A percentile compares a stretch with the other conserved stretches of the same genome.
Conservation (phyloP, 2,797 vertebrate genomes). For the Acrossocheilus fasciatus region DNA sequence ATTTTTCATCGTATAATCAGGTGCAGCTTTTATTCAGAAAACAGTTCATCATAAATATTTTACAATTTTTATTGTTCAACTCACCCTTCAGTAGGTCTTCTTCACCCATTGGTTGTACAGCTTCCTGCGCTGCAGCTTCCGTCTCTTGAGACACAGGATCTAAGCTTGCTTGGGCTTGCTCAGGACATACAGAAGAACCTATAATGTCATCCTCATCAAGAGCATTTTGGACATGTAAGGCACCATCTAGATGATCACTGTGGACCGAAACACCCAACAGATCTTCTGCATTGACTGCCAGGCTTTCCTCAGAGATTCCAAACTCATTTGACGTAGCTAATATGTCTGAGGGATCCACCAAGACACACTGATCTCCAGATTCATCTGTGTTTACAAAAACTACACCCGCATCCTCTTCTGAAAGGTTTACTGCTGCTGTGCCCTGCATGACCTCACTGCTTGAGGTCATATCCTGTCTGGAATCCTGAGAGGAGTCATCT, state of each 20-base stretch:
- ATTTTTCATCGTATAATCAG: neutral
- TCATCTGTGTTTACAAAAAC: neutral
- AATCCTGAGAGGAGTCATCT: neutral
- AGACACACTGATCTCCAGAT: neutral
- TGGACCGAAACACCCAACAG: neutral
- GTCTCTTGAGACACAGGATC: neutral
- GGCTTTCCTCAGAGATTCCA: constrained; percentile 9
- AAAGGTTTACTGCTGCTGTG: neutral
- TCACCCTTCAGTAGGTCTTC: constrained; percentile 42
- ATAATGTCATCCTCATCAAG: neutral
- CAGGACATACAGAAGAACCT: neutral
- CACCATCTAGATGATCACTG: constrained; percentile 27
- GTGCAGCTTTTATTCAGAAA: neutral
- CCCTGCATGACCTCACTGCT: constrained; percentile 4
- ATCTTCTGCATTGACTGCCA: constrained; percentile 28
- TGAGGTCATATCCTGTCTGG: constrained; percentile 5
- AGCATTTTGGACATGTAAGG: neutral
- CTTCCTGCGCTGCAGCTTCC: neutral
- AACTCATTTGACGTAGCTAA: neutral
- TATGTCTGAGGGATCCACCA: neutral
- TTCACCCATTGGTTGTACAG: neutral
- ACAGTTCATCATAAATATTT: neutral
- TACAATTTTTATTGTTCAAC: constrained; percentile 1
- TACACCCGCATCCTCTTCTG: neutral
- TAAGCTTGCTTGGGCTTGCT: neutral